Evolutionary conservation across 2,113 vertebrate species (phyloP), one percentile per base, ranked within the genome.

Genomic region (Pterocles burchelli): DNA sequence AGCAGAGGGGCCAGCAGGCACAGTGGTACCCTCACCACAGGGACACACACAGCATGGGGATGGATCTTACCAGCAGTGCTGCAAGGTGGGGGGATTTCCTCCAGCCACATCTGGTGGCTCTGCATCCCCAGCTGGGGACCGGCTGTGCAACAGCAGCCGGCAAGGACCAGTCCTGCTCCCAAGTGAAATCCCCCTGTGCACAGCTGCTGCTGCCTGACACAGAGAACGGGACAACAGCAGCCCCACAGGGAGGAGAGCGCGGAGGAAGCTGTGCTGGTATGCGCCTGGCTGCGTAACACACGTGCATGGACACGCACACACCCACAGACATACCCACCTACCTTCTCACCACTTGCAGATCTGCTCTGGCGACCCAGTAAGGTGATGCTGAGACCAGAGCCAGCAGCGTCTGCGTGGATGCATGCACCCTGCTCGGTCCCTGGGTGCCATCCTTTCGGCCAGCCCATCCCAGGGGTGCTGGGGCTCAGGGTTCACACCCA

Each of bases 41-140:
- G 16, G 29, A 2, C 7, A 13, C 8, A 0, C 8, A 2, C 9
- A 1, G 51, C 0, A 1, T 0, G 2, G 51, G 51, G 16, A 13
- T 4, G 21, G 48, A 2, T 43, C 58, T 41, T 2, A 29, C 52
- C 59, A 65, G 54, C 12, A 25, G 58, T 17, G 76, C 76, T 29
- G 67, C 67, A 0, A 20, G 31, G 41, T 13, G 48, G 4, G 5
- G 7, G 7, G 2, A 46, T 3, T 31, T 19, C 5, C 33, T 41
- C 33, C 2, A 2, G 20, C 1, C 59, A 15, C 68, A 29, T 52
- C 63, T 65, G 52, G 58, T 21, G 46, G 87, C 29, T 80, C 85
- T 49, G 76, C 77, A 14, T 13, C 41, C 15, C 34, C 75, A 19
- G 82, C 65, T 57, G 57, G 36, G 11, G 41, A 46, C 43, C 13